Evolutionary conservation across 2,888 invertebrate species (phyloP), one percentile per base, ranked within the genome.

Genomic region (Habroteleia sp.): DNA sequence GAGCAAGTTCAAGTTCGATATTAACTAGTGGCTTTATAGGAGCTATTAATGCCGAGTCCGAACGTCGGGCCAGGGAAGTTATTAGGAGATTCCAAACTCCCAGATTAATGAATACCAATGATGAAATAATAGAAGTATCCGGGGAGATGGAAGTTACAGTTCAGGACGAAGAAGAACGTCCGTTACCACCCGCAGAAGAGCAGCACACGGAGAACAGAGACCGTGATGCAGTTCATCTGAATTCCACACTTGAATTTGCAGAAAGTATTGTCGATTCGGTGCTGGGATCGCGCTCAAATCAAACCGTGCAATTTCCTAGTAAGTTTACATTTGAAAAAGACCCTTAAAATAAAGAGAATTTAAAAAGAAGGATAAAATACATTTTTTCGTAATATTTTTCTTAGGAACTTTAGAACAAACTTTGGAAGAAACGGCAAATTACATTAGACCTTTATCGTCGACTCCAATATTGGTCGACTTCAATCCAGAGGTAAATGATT

Each of bases 241-340:
- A 82, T 74, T 80, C 86, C 0, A 85, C 85, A 1, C 79, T 85
- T 16, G 87, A 87, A 71, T 80, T 89, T 6, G 89, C 90, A 0
- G 89, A 88, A 75, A 89, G 88, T 54, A 87, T 90, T 39, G 89
- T 89, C 1, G 89, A 89, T 71, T 89, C 89, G 10, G 89, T 90
- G 6, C 79, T 89, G 7, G 85, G 86, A 13, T 84, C 88, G 0
- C 82, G 82, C 17, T 79, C 85, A 1, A 80, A 83, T 11, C 87
- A 84, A 76, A 81, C 83, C 2, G 83, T 81, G 2, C 80, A 84
- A 80, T 60, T 85, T 42, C 79, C 79, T 50, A 82, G 84, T 80
- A 73, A 77, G 50, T 29, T 23, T 8, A 33, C n/a, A 13, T 13
- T 33, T 33, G 11, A 1, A n/a, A n/a, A n/a, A n/a, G n/a, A n/a